Percentiles rank a stretch among this genome's conserved stretches.
Conservation (phyloP, 2,113 vertebrate species). For the Pheucticus melanocephalus region DNA sequence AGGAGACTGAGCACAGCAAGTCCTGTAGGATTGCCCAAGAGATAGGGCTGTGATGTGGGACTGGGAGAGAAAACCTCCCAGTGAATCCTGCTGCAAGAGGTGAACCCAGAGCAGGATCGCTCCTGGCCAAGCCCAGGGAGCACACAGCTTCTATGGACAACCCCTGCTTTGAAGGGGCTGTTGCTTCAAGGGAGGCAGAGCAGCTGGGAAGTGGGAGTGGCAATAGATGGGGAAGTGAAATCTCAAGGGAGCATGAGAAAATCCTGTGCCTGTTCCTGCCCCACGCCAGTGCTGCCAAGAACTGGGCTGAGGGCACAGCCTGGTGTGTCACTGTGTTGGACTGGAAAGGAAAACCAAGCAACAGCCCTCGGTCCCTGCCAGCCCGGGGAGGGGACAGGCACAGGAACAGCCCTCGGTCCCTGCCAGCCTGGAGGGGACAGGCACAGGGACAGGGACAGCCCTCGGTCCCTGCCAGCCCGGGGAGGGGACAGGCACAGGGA, state of each 20-base stretch:
- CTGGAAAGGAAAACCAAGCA: background rate
- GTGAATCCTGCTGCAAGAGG: background rate
- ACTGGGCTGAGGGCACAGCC: background rate
- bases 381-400: background rate
- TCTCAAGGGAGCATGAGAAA: accelerated
- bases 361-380: background rate
- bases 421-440: background rate
- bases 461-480: background rate
- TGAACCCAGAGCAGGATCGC: background rate
- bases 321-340: accelerated
- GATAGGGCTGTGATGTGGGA: background rate
- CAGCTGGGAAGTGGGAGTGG: background rate
- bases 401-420: too few species aligned
- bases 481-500: too few species aligned
- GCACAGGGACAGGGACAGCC: background rate
- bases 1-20: too few species aligned
- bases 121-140: background rate
- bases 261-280: background rate
- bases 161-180: background rate
- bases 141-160: accelerated
- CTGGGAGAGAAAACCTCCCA: background rate
- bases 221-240: background rate
- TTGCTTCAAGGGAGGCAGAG: background rate
- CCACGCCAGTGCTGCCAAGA: background rate
- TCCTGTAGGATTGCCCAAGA: accelerated